These are phyloP conservation scores for Muscicapa striata DNA, from an alignment of 2,797 vertebrate genomes.

Conservation along the genomic window DNA sequence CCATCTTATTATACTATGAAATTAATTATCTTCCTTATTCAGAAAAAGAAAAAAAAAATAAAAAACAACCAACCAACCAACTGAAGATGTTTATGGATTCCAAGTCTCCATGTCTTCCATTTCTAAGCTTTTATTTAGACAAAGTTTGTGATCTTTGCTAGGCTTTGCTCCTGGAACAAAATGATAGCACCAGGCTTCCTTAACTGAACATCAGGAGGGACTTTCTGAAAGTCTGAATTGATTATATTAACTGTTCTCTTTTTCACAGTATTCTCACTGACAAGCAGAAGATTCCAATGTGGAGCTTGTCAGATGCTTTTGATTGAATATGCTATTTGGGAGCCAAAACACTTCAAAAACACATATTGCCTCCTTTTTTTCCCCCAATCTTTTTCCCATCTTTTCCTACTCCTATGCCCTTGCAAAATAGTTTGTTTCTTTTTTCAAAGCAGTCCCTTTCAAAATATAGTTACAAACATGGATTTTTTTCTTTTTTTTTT, in stretches of 20 bases:
- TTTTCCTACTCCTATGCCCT: background rate
- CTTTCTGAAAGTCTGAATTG: conserved; percentile 12
- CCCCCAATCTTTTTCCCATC: background rate
- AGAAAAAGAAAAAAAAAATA: background rate
- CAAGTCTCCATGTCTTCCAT: background rate
- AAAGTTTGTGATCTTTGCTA: background rate
- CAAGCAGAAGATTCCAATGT: conserved; percentile 30
- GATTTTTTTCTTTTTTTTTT: no score
- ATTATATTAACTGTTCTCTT: conserved; percentile 41
- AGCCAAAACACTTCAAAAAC: conserved; percentile 41
- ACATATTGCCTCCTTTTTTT: background rate
- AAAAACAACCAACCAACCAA: background rate
- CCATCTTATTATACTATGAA: background rate
- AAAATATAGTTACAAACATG: background rate
- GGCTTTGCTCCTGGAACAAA: background rate
- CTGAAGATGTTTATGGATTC: background rate
- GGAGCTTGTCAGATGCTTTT: conserved; percentile 47
- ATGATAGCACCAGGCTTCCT: background rate
- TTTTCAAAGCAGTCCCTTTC: background rate
- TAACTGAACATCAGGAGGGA: conserved; percentile 18
- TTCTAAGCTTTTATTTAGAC: background rate
- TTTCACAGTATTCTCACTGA: conserved; percentile 27
- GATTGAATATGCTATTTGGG: conserved; percentile 34
- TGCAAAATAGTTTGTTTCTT: background rate
- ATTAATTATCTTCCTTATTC: background rate